These are phyloP conservation scores for Neelides folsomi DNA, from an alignment of 2,888 invertebrate species.

Conservation along the genomic window DNA sequence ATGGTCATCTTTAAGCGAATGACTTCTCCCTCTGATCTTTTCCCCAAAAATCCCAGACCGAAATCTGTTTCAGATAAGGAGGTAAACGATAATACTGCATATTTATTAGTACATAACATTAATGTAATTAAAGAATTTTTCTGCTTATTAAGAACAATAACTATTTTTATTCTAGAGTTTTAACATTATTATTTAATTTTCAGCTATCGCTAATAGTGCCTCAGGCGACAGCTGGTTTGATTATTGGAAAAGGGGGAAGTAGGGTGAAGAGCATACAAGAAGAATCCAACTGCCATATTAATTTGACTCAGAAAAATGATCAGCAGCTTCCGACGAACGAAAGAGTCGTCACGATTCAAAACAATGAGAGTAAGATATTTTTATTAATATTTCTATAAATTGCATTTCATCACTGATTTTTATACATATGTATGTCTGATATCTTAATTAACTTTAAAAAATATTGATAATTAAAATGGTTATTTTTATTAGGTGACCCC, in stretches of 20 bases:
- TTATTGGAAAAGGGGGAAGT: constrained; percentile 32
- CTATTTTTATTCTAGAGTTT: no score
- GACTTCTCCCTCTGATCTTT: constrained; percentile 32
- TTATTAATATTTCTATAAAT: neutral
- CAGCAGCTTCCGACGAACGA: constrained; percentile 32
- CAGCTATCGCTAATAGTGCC: constrained; percentile 32
- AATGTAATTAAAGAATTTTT: neutral
- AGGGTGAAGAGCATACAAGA: constrained; percentile 32
- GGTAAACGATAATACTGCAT: constrained; percentile 11
- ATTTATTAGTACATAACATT: no score
- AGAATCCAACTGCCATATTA: constrained; percentile 32
- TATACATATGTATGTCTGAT: neutral
- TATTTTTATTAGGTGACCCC: constrained; percentile 21
- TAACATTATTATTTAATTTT: constrained; percentile 1
- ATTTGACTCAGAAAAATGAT: constrained; percentile 31
- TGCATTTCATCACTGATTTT: neutral
- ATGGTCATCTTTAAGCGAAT: constrained; percentile 33
- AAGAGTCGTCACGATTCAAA: constrained; percentile 32
- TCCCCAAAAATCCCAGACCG: constrained; percentile 31
- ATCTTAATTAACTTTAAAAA: neutral
- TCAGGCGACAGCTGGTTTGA: constrained; percentile 32
- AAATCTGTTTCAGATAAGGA: constrained; percentile 32
- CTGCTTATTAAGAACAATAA: neutral
- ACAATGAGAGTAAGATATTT: constrained; percentile 27
- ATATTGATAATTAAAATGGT: neutral